Evolutionary conservation across 2,113 vertebrate genomes (phyloP).

Genomic region (Dasyprocta punctata): DNA sequence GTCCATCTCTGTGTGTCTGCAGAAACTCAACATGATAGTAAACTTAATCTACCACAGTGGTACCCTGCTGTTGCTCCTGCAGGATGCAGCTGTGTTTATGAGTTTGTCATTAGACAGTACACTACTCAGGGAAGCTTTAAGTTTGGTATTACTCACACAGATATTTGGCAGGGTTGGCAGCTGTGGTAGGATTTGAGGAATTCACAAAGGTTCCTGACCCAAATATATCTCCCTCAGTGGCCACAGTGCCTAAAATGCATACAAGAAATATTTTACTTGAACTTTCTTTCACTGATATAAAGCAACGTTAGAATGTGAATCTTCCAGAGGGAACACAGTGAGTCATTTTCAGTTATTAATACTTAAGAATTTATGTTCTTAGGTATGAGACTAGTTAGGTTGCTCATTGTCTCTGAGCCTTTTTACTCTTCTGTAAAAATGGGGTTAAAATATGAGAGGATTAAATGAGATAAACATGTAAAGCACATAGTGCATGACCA

Average conservation of each 20-base stretch:
- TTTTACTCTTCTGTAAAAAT: conserved; percentile 15
- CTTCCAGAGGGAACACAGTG: neutral
- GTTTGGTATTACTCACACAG: conserved; percentile 56
- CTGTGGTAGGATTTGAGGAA: conserved; percentile 66
- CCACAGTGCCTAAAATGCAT: conserved; percentile 58
- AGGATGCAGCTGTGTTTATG: conserved; percentile 44
- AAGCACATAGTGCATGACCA: conserved; percentile 17
- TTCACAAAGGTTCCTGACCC: conserved; percentile 50
- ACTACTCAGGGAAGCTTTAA: conserved; percentile 52
- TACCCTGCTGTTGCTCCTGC: conserved; percentile 46
- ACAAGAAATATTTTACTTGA: conserved; percentile 57
- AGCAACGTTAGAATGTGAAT: conserved; percentile 47
- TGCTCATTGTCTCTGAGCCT: conserved; percentile 40
- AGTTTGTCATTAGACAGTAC: conserved; percentile 45
- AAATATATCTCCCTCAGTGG: conserved; percentile 30
- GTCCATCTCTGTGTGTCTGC: neutral
- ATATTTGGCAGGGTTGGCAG: conserved; percentile 53
- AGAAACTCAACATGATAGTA: conserved; percentile 2
- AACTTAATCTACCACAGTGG: conserved; percentile 6
- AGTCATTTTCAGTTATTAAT: conserved; percentile 54
- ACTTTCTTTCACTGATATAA: conserved; percentile 50
- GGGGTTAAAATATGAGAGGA: neutral
- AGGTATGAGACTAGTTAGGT: neutral
- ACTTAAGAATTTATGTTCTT: conserved; percentile 58
- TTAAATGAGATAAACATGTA: conserved; percentile 45